Conservation (phyloP, 2,888 invertebrate genomes). For the Bombyx huttoni region DNA sequence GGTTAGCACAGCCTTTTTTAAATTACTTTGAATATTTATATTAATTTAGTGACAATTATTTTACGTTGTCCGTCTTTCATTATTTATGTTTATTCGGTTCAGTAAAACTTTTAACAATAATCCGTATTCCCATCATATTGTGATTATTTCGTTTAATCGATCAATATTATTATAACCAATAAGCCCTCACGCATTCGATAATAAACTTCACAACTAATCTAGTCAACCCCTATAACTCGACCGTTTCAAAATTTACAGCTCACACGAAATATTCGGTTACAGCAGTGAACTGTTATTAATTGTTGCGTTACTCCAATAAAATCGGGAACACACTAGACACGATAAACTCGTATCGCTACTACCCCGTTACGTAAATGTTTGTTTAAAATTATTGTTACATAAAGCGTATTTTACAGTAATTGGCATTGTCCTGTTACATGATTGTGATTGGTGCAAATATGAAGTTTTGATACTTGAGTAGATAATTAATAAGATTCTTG, state of each 20-base stretch:
- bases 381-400: conserved; percentile 19
- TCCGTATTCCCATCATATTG: not conserved
- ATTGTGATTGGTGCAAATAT: conserved; percentile 3
- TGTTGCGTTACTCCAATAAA: conserved; percentile 37
- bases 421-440: conserved; percentile 16
- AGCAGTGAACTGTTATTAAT: conserved; percentile 42
- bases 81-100: too few species aligned
- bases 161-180: not conserved
- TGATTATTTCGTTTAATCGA: not conserved
- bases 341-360: conserved; percentile 42
- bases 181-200: conserved; percentile 16
- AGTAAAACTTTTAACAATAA: not conserved
- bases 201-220: conserved; percentile 35
- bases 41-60: too few species aligned
- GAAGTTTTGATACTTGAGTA: too few species aligned
- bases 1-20: too few species aligned
- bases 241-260: conserved; percentile 44
- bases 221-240: conserved; percentile 52
- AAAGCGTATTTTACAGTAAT: conserved; percentile 45
- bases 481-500: too few species aligned
- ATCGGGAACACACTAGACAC: conserved; percentile 37
- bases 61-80: too few species aligned
- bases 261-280: conserved; percentile 47
- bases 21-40: too few species aligned
- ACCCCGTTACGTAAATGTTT: conserved; percentile 9